Evolutionary conservation across 2,797 vertebrate species (phyloP), one percentile per base, ranked within the genome.

Genomic region (Tapera naevia): DNA sequence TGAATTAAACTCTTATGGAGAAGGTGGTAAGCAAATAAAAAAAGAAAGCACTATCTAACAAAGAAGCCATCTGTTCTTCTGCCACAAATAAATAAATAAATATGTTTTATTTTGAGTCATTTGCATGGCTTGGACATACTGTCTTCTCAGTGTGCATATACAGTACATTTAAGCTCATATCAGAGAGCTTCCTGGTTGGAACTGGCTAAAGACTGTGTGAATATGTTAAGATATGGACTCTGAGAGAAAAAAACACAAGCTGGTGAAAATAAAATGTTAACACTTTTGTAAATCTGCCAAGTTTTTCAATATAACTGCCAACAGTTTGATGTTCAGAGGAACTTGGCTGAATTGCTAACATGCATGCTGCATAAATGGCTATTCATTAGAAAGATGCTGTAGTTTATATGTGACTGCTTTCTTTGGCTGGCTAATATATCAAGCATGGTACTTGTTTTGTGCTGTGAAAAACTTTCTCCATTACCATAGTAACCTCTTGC

Each of bases 401-500:
- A 64, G 94, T 96, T 96, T 93, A 87, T 89, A 95, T 94, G 96
- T 72, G 94, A 76, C 94, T 84, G 92, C 94, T 94, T 93, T 96
- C 95, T 94, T 93, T 81, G 96, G 97, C 97, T 97, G 95, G 92
- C 96, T 96, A 98, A 98, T 98, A 98, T 97, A 98, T 98, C 98
- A 98, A 97, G 98, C 98, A 92, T 96, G 97, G 98, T 97, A 62
- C 97, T 97, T 94, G 97, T 97, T 98, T 96, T 97, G 98, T 97
- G 90, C 98, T 97, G 87, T 96, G 97, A 97, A 97, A 98, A 98
- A 98, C 98, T 98, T 98, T 98, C 98, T 98, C 97, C 79, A 98
- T 98, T 98, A 95, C 98, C 98, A 99, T 99, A 98, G 99, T 97
- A 98, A 99, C 97, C 97, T 96, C 98, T 97, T 95, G 97, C 97